Evolutionary conservation across 2,888 invertebrate genomes (phyloP).

Genomic region (Spatulosminthurus flaviceps): DNA sequence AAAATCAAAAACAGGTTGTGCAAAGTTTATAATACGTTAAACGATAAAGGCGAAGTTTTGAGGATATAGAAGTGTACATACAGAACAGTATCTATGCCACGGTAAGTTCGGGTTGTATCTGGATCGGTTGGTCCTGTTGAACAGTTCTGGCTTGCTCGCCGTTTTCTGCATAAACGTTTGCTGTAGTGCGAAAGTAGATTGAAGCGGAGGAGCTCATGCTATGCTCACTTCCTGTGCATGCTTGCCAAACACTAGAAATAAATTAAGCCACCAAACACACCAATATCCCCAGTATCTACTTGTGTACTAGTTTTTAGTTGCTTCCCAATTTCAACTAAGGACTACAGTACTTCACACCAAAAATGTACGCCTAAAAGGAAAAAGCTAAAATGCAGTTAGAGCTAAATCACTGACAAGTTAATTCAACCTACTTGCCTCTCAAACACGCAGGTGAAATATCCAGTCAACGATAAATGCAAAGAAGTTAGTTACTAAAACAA

Average conservation of each 20-base stretch:
- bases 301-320: not conserved
- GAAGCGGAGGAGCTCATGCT: slow-evolving; percentile 55
- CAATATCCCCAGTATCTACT: slow-evolving; percentile 31
- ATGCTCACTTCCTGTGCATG: slow-evolving; percentile 50
- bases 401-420: not conserved
- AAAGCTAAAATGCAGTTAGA: not conserved
- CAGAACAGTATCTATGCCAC: slow-evolving; percentile 52
- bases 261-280: slow-evolving; percentile 45
- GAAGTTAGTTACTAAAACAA: not conserved
- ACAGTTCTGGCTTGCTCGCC: slow-evolving; percentile 49
- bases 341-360: not conserved
- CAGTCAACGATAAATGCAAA: not conserved
- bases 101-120: slow-evolving; percentile 37
- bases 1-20: not conserved
- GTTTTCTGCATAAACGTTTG: slow-evolving; percentile 54
- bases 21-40: not conserved
- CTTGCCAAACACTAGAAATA: slow-evolving; percentile 53
- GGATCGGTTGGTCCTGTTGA: slow-evolving; percentile 41
- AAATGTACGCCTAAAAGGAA: not conserved
- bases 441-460: not conserved
- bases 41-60: slow-evolving; percentile 27
- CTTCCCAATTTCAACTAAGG: not conserved
- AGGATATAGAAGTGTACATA: slow-evolving; percentile 48
- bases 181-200: slow-evolving; percentile 54
- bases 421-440: not conserved